Conservation (phyloP, 1,140 invertebrate species). For the Drosophila ficusphila region DNA sequence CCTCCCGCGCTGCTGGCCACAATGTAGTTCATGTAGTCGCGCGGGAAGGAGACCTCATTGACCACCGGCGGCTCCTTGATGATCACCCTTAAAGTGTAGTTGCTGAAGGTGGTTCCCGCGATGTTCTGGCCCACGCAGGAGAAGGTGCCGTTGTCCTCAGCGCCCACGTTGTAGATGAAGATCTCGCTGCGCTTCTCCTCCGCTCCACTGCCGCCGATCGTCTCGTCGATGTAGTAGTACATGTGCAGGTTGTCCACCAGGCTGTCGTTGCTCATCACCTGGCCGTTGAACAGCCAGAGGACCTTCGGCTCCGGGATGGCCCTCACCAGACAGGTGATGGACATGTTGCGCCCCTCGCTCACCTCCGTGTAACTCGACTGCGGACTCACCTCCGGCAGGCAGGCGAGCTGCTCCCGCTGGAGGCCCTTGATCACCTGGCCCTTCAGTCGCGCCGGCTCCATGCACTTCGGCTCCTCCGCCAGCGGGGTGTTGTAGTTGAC, state of each 20-base stretch:
- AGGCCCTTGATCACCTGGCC: slow-evolving; percentile 89
- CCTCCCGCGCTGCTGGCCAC: slow-evolving; percentile 87
- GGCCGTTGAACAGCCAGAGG: slow-evolving; percentile 92
- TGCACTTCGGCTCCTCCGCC: slow-evolving; percentile 91
- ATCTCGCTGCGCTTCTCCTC: slow-evolving; percentile 90
- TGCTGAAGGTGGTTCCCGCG: slow-evolving; percentile 90
- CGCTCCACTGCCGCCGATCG: slow-evolving; percentile 85
- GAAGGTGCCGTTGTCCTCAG: slow-evolving; percentile 92
- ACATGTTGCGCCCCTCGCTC: slow-evolving; percentile 91
- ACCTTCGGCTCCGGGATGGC: slow-evolving; percentile 91
- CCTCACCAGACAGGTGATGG: slow-evolving; percentile 90
- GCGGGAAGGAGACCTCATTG: slow-evolving; percentile 87
- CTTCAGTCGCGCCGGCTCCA: slow-evolving; percentile 88
- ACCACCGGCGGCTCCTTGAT: slow-evolving; percentile 89
- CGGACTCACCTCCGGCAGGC: slow-evolving; percentile 90
- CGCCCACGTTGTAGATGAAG: slow-evolving; percentile 90
- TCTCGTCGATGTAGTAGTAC: slow-evolving; percentile 89
- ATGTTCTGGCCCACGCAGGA: slow-evolving; percentile 92
- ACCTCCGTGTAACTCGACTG: slow-evolving; percentile 89
- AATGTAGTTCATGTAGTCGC: slow-evolving; percentile 87
- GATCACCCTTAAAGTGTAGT: slow-evolving; percentile 91
- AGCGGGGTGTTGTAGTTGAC: slow-evolving; percentile 89
- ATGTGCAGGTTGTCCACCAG: slow-evolving; percentile 87
- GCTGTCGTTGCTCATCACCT: slow-evolving; percentile 89
- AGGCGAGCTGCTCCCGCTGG: slow-evolving; percentile 90